Base-by-base conservation (phyloP, 2,888 invertebrate genomes). In the Dasysyrphus tricinctus region DNA sequence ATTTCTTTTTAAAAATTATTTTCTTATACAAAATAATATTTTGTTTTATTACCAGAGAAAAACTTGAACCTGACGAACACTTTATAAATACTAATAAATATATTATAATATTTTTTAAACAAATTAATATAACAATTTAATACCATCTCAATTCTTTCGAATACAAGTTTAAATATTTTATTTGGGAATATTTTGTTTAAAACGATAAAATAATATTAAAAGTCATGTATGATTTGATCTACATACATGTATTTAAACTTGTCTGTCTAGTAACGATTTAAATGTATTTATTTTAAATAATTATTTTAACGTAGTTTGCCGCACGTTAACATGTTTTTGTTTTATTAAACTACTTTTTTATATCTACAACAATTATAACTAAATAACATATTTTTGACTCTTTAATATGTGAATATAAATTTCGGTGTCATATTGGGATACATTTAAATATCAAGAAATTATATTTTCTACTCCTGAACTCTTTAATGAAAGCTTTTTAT, bases 61-160 rank as follows among this genome's bases (percentile, higher is more conserved):
- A 92, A 91, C 91, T 92, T 92, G 92, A 92, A 92, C 92, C 92
- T 90, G 92, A 91, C 92, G 92, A 92, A 92, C 92, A 92, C 92
- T 91, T 91, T 89, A 89, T 89, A 90, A 89, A 88, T 86, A 76
- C 85, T 69, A 80, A 81, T 80, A 76, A 85, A 73, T 85, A 69
- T 81, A 80, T 78, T 81, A 80, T 79, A 72, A 86, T 76, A 74
- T 76, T 11, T 65, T 78, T 79, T 37, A 85, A 78, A 88, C 70
- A 81, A 87, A n/a, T 47, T 16, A n/a, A 80, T 57, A 80, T 57
- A 37, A 57, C 37, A 57, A 57, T 88, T 61, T 79, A 84, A 82
- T 82, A 73, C 56, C 61, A 85, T 78, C 80, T 80, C 78, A 84
- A 82, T 80, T 83, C 78, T 80, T 57, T 29, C 19, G 49, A 37